Evolutionary conservation across 2,888 invertebrate genomes (phyloP).

Genomic region (Falcaria lacertinaria): DNA sequence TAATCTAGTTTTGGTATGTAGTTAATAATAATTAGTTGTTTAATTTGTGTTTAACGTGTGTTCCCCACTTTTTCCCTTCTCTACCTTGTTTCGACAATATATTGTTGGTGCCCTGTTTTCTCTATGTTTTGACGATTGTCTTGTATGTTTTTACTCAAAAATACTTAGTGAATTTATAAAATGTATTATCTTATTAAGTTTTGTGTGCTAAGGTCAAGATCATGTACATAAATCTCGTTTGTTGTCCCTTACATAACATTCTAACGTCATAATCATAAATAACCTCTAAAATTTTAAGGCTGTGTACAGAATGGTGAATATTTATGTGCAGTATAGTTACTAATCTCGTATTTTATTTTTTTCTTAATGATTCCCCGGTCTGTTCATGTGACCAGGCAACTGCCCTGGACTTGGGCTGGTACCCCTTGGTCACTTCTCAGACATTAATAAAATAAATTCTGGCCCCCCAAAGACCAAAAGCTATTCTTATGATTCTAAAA

Average conservation of each 20-base stretch:
- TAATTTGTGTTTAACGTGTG: slow-evolving; percentile 1
- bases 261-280: slow-evolving; percentile 58
- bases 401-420: too few relatives aligned
- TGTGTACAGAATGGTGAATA: slow-evolving; percentile 16
- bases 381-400: too few relatives aligned
- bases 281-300: slow-evolving; percentile 52
- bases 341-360: neutral
- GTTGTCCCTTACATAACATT: slow-evolving; percentile 71
- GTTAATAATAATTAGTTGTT: slow-evolving; percentile 5
- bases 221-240: slow-evolving; percentile 37
- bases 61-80: neutral
- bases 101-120: neutral
- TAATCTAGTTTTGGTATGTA: slow-evolving; percentile 66
- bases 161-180: slow-evolving; percentile 4
- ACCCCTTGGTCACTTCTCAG: too few relatives aligned
- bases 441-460: too few relatives aligned
- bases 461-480: too few relatives aligned
- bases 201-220: slow-evolving; percentile 9
- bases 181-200: slow-evolving; percentile 6
- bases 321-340: neutral
- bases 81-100: neutral
- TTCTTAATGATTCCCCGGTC: too few relatives aligned
- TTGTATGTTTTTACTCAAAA: neutral
- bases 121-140: slow-evolving; percentile 29
- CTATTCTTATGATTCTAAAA: too few relatives aligned